Conservation (phyloP, 2,888 invertebrate genomes). For the Frankliniella intonsa region DNA sequence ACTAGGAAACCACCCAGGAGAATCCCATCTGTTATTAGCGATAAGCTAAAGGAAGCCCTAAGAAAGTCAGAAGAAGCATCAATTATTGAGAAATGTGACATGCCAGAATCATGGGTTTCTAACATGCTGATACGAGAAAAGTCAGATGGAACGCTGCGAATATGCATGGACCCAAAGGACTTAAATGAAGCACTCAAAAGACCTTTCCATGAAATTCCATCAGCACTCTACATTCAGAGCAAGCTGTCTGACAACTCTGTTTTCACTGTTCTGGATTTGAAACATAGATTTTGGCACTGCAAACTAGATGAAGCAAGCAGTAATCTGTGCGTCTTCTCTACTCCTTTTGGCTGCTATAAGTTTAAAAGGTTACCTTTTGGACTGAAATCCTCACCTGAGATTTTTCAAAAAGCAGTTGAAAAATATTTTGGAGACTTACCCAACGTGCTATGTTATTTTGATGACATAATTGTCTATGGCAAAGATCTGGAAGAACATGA, state of each 20-base stretch:
- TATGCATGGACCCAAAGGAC: conserved; percentile 44
- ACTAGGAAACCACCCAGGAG: conserved; percentile 34
- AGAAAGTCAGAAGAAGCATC: conserved; percentile 39
- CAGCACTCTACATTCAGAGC: conserved; percentile 39
- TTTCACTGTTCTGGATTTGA: conserved; percentile 40
- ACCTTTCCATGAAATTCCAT: conserved; percentile 39
- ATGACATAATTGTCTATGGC: conserved; percentile 33
- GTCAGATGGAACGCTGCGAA: conserved; percentile 41
- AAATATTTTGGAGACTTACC: conserved; percentile 35
- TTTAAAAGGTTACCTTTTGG: conserved; percentile 40
- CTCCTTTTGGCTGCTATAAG: conserved; percentile 38
- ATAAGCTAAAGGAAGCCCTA: conserved; percentile 37
- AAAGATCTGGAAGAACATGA: conserved; percentile 40
- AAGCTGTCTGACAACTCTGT: conserved; percentile 38
- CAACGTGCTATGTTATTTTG: conserved; percentile 33
- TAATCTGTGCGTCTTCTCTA: conserved; percentile 38
- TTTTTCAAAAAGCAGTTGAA: conserved; percentile 36
- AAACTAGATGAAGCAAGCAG: conserved; percentile 36
- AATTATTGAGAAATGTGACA: conserved; percentile 38
- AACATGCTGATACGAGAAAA: conserved; percentile 42
- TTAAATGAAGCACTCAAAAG: conserved; percentile 42
- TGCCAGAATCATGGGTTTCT: conserved; percentile 40
- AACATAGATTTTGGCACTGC: conserved; percentile 40
- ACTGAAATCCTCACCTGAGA: conserved; percentile 33
- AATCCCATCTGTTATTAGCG: conserved; percentile 34